A percentile compares a stretch with the other conserved stretches of the same genome.
Evolutionary conservation across 2,113 vertebrate species (phyloP).

Genomic region (Menidia beryllina): DNA sequence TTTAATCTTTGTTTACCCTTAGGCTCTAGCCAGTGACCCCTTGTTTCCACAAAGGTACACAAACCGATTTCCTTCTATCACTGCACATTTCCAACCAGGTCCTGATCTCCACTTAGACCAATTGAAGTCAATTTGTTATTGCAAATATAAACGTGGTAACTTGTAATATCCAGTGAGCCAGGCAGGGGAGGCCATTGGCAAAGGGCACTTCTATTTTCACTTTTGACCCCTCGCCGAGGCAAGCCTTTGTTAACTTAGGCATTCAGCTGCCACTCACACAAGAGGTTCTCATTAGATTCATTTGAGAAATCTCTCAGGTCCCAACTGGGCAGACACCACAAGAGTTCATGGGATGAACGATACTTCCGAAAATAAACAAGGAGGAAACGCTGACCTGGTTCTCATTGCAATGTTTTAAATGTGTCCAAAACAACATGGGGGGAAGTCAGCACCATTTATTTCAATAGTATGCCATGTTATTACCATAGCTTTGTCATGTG

Average conservation of each 20-base stretch:
- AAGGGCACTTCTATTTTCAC: slow-evolving; percentile 84
- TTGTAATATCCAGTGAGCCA: slow-evolving; percentile 83
- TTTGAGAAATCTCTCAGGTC: slow-evolving; percentile 74
- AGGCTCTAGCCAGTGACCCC: slow-evolving; percentile 50
- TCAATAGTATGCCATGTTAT: neutral
- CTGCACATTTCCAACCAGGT: slow-evolving; percentile 75
- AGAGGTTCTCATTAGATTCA: slow-evolving; percentile 87
- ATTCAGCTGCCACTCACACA: slow-evolving; percentile 89
- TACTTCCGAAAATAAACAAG: slow-evolving; percentile 56
- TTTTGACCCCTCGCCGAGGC: slow-evolving; percentile 81
- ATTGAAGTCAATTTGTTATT: slow-evolving; percentile 88
- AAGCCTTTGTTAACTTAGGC: slow-evolving; percentile 82
- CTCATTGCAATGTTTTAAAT: slow-evolving; percentile 42
- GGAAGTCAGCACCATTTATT: neutral
- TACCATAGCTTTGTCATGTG: no score
- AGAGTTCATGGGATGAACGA: slow-evolving; percentile 61
- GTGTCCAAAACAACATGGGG: slow-evolving; percentile 14
- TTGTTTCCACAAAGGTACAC: slow-evolving; percentile 65
- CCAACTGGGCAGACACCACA: slow-evolving; percentile 67
- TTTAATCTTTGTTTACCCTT: slow-evolving; percentile 48
- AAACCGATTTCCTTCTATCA: slow-evolving; percentile 68
- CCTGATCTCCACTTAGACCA: slow-evolving; percentile 83
- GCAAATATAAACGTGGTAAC: slow-evolving; percentile 86
- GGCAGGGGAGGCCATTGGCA: slow-evolving; percentile 82
- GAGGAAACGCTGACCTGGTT: slow-evolving; percentile 45